phyloP scores from a whole-genome alignment of 2,888 invertebrate species.

The Athalia rosae region DNA sequence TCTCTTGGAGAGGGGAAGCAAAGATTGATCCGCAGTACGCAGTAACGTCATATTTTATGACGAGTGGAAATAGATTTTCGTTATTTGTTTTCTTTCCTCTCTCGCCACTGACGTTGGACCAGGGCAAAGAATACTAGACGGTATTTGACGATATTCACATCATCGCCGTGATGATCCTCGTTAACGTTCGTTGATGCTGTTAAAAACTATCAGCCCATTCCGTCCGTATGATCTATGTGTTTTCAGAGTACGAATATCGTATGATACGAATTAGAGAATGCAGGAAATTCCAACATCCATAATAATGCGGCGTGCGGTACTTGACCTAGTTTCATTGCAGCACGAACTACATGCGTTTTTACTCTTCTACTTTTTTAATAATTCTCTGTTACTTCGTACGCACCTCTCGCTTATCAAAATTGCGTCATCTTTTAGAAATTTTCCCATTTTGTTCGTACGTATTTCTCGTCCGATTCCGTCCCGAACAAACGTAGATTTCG shows the following conservation, averaged over 20 bases:
- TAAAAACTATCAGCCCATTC: neutral
- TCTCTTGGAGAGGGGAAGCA: no score
- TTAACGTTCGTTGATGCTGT: constrained; percentile 34
- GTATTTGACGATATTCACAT: no score
- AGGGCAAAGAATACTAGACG: no score
- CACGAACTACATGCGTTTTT: neutral
- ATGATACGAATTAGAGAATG: neutral
- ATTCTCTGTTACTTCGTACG: neutral
- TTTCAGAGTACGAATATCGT: neutral
- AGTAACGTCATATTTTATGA: neutral
- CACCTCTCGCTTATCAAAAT: neutral
- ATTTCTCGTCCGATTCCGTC: neutral
- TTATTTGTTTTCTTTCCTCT: neutral
- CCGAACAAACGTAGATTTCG: no score
- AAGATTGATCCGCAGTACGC: neutral
- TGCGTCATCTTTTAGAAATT: constrained; percentile 13
- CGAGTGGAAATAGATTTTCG: neutral
- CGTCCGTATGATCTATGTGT: neutral
- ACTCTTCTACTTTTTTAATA: neutral
- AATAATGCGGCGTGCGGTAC: constrained; percentile 28
- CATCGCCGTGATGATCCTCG: constrained; percentile 16
- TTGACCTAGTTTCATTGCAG: constrained; percentile 15
- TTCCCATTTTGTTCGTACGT: neutral
- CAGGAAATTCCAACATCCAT: constrained; percentile 27
- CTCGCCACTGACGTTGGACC: no score